phyloP scores from a whole-genome alignment of 2,888 invertebrate genomes.

The Callyntrura guangdongensis region DNA sequence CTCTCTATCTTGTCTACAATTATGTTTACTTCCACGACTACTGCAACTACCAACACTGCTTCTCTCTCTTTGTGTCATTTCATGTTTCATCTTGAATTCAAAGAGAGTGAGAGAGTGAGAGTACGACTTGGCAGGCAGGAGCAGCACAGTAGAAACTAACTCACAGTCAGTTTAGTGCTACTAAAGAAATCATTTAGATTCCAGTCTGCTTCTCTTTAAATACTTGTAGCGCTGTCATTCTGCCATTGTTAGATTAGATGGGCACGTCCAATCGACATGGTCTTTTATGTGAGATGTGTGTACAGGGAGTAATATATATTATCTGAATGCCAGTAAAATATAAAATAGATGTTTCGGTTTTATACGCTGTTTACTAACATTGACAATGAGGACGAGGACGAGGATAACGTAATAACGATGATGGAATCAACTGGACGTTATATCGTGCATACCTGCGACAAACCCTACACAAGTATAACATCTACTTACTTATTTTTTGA shows the following conservation, averaged over 20 bases:
- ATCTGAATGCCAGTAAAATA: not conserved
- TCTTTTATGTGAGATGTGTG: conserved; percentile 65
- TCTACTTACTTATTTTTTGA: not conserved
- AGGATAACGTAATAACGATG: conserved; percentile 49
- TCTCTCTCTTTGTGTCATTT: not conserved
- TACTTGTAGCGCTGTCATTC: conserved; percentile 73
- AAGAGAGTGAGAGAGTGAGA: not conserved
- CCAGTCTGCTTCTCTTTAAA: conserved; percentile 72
- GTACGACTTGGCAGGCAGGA: not conserved
- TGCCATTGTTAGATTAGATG: conserved; percentile 75
- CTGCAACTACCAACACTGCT: not conserved
- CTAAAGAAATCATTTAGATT: conserved; percentile 70
- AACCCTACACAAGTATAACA: not conserved
- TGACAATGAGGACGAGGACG: not conserved
- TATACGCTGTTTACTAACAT: not conserved
- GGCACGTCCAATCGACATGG: conserved; percentile 74
- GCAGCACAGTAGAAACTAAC: not conserved
- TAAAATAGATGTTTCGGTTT: not conserved
- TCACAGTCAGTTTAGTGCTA: not conserved
- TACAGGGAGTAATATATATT: not conserved
- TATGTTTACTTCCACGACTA: conserved; percentile 1
- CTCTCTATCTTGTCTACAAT: not conserved
- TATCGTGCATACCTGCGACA: conserved; percentile 7
- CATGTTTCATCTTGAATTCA: not conserved
- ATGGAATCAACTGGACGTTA: conserved; percentile 53